Conservation (phyloP, 1,140 invertebrate genomes). For the Harlomillsia oculata region DNA sequence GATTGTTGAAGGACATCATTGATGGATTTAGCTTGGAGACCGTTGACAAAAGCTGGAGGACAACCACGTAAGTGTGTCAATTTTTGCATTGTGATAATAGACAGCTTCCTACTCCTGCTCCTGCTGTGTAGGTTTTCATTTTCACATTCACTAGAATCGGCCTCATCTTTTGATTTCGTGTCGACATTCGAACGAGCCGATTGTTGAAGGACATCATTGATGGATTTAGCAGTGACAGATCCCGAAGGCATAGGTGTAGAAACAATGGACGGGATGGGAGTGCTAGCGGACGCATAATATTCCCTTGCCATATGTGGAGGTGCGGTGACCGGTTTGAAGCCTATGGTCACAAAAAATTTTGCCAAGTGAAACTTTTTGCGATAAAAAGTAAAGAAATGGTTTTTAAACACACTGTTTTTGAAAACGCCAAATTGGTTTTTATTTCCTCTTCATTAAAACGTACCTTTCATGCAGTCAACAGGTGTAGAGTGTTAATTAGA, state of each 20-base stretch:
- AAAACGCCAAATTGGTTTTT: too few species aligned
- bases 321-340: conserved; percentile 24
- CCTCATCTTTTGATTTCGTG: background rate
- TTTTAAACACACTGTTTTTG: too few species aligned
- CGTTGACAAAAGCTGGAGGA: conserved; percentile 13
- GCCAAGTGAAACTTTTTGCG: background rate
- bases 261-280: background rate
- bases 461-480: too few species aligned
- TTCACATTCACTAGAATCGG: background rate
- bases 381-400: background rate
- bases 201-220: too few species aligned
- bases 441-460: too few species aligned
- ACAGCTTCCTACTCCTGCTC: background rate
- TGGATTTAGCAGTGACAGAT: too few species aligned
- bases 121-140: too few species aligned
- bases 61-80: conserved; percentile 1
- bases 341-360: conserved; percentile 6
- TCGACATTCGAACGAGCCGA: background rate
- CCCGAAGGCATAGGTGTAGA: too few species aligned
- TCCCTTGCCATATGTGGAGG: conserved; percentile 18
- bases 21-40: conserved; percentile 2
- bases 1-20: too few species aligned
- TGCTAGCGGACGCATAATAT: conserved; percentile 27
- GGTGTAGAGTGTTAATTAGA: too few species aligned
- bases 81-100: background rate